phyloP scores from a whole-genome alignment of 1,140 invertebrate genomes.

The Carposina sasakii region DNA sequence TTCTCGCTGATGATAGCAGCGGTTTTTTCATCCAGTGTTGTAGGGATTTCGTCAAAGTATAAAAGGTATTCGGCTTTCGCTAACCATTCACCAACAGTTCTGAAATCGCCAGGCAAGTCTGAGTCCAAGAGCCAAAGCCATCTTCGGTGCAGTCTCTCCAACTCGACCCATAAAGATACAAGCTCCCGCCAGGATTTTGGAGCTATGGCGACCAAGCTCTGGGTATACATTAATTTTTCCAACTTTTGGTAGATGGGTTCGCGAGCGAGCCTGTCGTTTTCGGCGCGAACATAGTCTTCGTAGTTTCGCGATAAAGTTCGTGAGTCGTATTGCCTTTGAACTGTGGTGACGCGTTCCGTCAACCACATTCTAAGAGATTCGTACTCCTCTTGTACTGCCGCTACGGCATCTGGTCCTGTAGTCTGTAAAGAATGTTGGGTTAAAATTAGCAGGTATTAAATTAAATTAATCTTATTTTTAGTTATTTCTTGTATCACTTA shows the following conservation, averaged over 20 bases:
- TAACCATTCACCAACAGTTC: slow-evolving; percentile 91
- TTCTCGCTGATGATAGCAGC: slow-evolving; percentile 89
- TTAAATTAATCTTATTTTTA: neutral
- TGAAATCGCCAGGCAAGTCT: slow-evolving; percentile 86
- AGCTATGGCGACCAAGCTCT: slow-evolving; percentile 85
- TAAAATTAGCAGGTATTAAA: neutral
- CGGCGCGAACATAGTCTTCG: slow-evolving; percentile 80
- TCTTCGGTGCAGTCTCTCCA: slow-evolving; percentile 83
- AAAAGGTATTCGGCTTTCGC: slow-evolving; percentile 89
- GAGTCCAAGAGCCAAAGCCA: slow-evolving; percentile 92
- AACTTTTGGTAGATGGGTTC: slow-evolving; percentile 80
- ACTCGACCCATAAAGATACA: slow-evolving; percentile 82
- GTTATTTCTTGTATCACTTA: no score
- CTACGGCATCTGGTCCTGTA: slow-evolving; percentile 79
- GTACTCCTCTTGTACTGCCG: slow-evolving; percentile 85
- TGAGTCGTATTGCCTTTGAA: slow-evolving; percentile 80
- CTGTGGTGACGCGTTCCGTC: slow-evolving; percentile 79
- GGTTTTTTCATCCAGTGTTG: slow-evolving; percentile 87
- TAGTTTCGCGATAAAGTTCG: slow-evolving; percentile 78
- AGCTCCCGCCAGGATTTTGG: slow-evolving; percentile 86
- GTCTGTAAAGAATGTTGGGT: slow-evolving; percentile 51
- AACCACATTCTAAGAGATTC: slow-evolving; percentile 87
- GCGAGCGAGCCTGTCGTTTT: slow-evolving; percentile 81
- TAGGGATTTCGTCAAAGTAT: slow-evolving; percentile 86
- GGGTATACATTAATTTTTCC: slow-evolving; percentile 82